These are phyloP conservation scores for Nipponacmea schrenckii DNA, from an alignment of 2,888 invertebrate species.

Conservation along the genomic window DNA sequence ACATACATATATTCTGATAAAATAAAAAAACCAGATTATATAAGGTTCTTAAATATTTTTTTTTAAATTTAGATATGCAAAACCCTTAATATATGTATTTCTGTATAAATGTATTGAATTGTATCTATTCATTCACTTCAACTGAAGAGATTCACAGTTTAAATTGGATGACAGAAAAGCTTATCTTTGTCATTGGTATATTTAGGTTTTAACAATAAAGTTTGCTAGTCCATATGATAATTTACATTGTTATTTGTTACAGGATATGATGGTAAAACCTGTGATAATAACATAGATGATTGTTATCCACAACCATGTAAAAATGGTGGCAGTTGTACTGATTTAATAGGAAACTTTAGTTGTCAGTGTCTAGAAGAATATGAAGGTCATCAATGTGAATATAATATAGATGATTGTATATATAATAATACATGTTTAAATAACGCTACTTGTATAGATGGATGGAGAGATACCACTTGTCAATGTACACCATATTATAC, in stretches of 20 bases:
- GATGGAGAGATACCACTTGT: conserved; percentile 36
- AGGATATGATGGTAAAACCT: conserved; percentile 40
- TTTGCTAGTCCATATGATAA: too few relatives aligned
- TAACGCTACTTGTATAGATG: conserved; percentile 49
- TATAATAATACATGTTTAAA: conserved; percentile 46
- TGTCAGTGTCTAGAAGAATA: conserved; percentile 49
- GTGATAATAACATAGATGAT: conserved; percentile 34
- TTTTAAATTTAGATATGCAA: too few relatives aligned
- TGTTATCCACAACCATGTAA: conserved; percentile 43
- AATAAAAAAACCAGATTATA: too few relatives aligned
- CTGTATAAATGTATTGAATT: too few relatives aligned
- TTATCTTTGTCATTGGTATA: too few relatives aligned
- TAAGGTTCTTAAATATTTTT: too few relatives aligned
- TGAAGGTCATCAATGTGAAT: conserved; percentile 44
- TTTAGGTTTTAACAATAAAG: too few relatives aligned
- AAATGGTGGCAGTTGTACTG: conserved; percentile 46
- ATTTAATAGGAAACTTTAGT: conserved; percentile 23
- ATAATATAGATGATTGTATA: conserved; percentile 35
- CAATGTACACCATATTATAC: conserved; percentile 44
- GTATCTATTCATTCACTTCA: too few relatives aligned
- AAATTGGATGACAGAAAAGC: too few relatives aligned
- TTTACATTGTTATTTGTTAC: conserved; percentile 8
- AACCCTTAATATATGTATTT: too few relatives aligned
- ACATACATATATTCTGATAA: too few relatives aligned
- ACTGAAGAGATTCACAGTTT: too few relatives aligned